Evolutionary conservation across 2,113 vertebrate species (phyloP).

Genomic region (Saguinus midas): DNA sequence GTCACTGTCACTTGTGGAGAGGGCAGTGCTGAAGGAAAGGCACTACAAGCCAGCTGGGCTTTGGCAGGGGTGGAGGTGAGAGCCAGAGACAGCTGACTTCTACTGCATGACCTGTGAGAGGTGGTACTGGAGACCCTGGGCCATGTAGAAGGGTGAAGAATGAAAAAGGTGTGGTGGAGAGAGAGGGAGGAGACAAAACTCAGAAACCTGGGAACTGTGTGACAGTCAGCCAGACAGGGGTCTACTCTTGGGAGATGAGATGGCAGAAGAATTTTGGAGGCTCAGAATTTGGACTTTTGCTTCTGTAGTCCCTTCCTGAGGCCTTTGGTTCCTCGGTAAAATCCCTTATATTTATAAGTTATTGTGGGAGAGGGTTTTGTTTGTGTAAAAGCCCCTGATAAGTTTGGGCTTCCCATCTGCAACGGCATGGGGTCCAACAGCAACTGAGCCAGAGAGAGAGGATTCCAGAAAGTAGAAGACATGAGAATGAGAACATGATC

Average conservation of each 20-base stretch:
- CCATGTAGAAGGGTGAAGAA: neutral
- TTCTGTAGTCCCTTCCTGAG: neutral
- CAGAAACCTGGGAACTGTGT: neutral
- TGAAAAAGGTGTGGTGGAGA: too few relatives aligned
- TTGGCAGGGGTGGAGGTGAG: neutral
- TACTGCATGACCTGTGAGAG: accelerated
- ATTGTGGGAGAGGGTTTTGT: too few relatives aligned
- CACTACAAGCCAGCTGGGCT: neutral
- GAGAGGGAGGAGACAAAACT: neutral
- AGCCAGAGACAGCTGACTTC: neutral
- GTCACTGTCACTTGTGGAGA: neutral
- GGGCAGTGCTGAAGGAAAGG: neutral
- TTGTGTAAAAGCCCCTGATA: neutral
- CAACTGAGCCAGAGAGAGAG: neutral
- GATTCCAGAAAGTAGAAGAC: neutral
- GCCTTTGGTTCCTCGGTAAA: neutral
- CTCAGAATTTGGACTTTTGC: neutral
- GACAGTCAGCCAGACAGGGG: accelerated
- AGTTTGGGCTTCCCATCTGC: neutral
- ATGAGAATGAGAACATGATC: neutral
- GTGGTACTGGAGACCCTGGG: too few relatives aligned
- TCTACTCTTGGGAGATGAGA: neutral
- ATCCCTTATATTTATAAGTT: neutral
- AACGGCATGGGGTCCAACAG: neutral
- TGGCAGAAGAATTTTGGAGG: neutral